A percentile compares a stretch with the other conserved stretches of the same genome.
Conservation (phyloP, 2,797 vertebrate genomes). For the Dromococcyx pavoninus region DNA sequence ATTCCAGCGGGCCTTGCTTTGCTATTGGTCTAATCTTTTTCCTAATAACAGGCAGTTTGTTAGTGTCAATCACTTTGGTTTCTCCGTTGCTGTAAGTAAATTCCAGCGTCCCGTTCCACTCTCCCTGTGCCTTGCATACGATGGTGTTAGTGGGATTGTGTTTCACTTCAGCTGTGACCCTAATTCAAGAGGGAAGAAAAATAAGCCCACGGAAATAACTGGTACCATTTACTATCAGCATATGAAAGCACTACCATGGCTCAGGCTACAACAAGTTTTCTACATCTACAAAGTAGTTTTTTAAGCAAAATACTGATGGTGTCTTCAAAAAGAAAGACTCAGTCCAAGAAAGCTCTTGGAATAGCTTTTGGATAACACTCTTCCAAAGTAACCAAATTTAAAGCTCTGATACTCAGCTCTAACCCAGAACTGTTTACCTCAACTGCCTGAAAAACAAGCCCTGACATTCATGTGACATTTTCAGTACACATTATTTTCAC, state of each 20-base stretch:
- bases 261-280: not conserved
- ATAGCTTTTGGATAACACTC: not conserved
- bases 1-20: slow-evolving; percentile 87
- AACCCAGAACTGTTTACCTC: not conserved
- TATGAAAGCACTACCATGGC: not conserved
- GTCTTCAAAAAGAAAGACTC: not conserved
- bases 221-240: not conserved
- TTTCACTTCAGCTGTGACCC: slow-evolving; percentile 94
- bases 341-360: not conserved
- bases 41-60: slow-evolving; percentile 83
- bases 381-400: not conserved
- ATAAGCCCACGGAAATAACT: not conserved
- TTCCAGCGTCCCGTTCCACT: slow-evolving; percentile 93
- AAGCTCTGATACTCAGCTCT: not conserved
- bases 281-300: not conserved
- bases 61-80: slow-evolving; percentile 91
- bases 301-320: not conserved
- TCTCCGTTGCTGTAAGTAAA: slow-evolving; percentile 93
- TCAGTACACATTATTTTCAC: not conserved
- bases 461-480: not conserved
- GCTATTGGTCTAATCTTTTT: slow-evolving; percentile 88
- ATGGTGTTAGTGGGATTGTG: slow-evolving; percentile 89
- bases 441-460: not conserved
- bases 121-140: slow-evolving; percentile 94
- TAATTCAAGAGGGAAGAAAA: slow-evolving; percentile 33